These are phyloP conservation scores for Mallateleia sp. DNA, from an alignment of 2,888 invertebrate species.

Conservation along the genomic window DNA sequence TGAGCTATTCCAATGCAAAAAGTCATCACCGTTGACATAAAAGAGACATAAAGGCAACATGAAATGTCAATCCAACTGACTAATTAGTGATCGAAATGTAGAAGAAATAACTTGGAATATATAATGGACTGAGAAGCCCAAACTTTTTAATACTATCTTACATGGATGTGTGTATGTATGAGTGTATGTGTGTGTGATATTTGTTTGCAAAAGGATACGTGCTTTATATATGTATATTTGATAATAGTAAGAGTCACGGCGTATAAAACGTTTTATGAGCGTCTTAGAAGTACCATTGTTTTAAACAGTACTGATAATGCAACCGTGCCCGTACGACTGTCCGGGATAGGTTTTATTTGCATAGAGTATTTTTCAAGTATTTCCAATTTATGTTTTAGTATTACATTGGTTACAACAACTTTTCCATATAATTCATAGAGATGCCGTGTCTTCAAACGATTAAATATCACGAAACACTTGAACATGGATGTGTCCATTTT, in stretches of 20 bases:
- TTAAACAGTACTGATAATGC: constrained; percentile 77
- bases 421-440: constrained; percentile 84
- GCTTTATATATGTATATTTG: constrained; percentile 83
- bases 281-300: constrained; percentile 69
- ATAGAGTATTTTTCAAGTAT: constrained; percentile 90
- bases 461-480: constrained; percentile 86
- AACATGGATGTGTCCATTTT: constrained; percentile 59
- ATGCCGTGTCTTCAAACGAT: constrained; percentile 84
- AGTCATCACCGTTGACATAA: neutral
- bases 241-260: constrained; percentile 83
- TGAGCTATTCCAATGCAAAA: constrained; percentile 75
- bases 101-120: constrained; percentile 50
- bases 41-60: constrained; percentile 3
- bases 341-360: constrained; percentile 85
- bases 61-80: constrained; percentile 48
- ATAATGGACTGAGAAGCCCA: constrained; percentile 64
- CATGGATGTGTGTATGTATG: constrained; percentile 17
- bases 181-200: constrained; percentile 14
- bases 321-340: constrained; percentile 22
- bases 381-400: constrained; percentile 89
- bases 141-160: constrained; percentile 85
- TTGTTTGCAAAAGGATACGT: constrained; percentile 37
- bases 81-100: constrained; percentile 48
- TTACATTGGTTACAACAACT: constrained; percentile 85
- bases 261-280: constrained; percentile 81